phyloP scores from a whole-genome alignment of 1,140 invertebrate species.

The Drosophila pruinosa region DNA sequence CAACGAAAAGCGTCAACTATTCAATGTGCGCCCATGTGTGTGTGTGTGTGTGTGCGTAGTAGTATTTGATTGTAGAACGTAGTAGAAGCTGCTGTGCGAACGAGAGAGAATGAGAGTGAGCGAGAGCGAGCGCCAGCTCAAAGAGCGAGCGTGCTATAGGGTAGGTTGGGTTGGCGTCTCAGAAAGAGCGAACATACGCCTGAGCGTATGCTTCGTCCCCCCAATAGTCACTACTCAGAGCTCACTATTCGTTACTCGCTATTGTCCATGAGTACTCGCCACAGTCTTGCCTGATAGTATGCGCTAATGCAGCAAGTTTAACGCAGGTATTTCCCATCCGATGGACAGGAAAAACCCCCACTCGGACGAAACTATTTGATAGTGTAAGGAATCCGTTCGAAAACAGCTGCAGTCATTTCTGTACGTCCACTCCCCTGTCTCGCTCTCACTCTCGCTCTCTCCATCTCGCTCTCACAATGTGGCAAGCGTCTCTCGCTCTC shows the following conservation, averaged over 20 bases:
- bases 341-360: not conserved
- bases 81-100: slow-evolving; percentile 44
- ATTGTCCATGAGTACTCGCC: slow-evolving; percentile 8
- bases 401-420: slow-evolving; percentile 33
- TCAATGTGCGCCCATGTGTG: slow-evolving; percentile 19
- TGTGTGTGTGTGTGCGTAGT: slow-evolving; percentile 47
- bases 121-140: not conserved
- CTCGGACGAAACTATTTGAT: not conserved
- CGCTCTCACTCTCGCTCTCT: not conserved
- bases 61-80: slow-evolving; percentile 77
- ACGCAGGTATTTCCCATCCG: not conserved
- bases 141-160: not conserved
- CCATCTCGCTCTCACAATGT: slow-evolving; percentile 1
- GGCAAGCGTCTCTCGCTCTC: not conserved
- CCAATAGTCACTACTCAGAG: not conserved
- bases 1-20: slow-evolving; percentile 62
- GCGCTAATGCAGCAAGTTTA: too few species aligned
- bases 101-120: not conserved
- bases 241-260: slow-evolving; percentile 25
- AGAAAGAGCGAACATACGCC: slow-evolving; percentile 9
- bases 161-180: not conserved
- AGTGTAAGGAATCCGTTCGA: not conserved
- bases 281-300: too few species aligned
- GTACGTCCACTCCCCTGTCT: slow-evolving; percentile 3
- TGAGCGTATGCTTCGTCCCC: slow-evolving; percentile 10